phyloP scores from a whole-genome alignment of 2,113 vertebrate species.

The Trichomycterus rosablanca region DNA sequence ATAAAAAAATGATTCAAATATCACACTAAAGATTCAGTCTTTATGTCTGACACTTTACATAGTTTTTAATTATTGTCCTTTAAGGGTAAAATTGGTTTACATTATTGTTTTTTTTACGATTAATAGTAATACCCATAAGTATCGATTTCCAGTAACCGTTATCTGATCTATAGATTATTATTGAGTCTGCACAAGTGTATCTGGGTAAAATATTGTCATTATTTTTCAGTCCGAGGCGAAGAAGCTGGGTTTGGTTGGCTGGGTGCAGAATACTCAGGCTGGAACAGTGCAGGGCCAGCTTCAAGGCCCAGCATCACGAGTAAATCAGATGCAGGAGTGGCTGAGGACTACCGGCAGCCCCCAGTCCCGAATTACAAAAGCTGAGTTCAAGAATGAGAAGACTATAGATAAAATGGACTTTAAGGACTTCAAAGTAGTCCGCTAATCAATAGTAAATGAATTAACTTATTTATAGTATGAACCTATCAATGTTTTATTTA shows the following conservation, averaged over 20 bases:
- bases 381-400: slow-evolving; percentile 83
- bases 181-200: no score
- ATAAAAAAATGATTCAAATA: no score
- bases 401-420: slow-evolving; percentile 68
- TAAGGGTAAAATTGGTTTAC: no score
- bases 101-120: no score
- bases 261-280: slow-evolving; percentile 82
- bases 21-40: no score
- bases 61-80: no score
- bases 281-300: slow-evolving; percentile 86
- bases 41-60: no score
- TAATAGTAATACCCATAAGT: no score
- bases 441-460: slow-evolving; percentile 34
- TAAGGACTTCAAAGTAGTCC: slow-evolving; percentile 74
- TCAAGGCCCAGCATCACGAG: slow-evolving; percentile 71
- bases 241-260: slow-evolving; percentile 85
- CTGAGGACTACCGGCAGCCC: slow-evolving; percentile 82
- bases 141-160: no score
- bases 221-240: slow-evolving; percentile 78
- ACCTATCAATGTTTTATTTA: slow-evolving; percentile 27
- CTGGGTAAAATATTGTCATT: no score
- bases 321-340: slow-evolving; percentile 85
- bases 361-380: slow-evolving; percentile 76
- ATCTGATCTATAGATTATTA: no score
- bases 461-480: slow-evolving; percentile 8